Conservation (phyloP, 2,113 vertebrate species). For the Numenius arquata region DNA sequence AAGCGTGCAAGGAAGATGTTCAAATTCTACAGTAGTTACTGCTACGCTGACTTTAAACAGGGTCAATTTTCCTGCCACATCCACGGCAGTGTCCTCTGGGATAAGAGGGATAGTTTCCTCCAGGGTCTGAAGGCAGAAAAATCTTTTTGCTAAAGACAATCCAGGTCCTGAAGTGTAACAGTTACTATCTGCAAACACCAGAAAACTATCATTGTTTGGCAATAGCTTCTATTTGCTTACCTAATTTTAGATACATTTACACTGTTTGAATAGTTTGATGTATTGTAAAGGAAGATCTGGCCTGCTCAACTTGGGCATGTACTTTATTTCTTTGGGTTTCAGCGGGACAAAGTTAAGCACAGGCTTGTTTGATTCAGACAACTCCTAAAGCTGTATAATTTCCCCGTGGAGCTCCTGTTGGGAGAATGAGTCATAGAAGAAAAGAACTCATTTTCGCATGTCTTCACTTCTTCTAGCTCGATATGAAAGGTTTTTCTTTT, state of each 20-base stretch:
- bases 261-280: background rate
- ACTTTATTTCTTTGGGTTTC: background rate
- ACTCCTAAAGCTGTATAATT: background rate
- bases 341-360: background rate
- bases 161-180: background rate
- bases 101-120: background rate
- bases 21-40: rapidly evolving
- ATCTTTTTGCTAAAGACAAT: background rate
- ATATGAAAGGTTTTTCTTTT: background rate
- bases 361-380: background rate
- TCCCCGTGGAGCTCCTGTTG: background rate
- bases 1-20: background rate
- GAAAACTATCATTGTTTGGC: too few species aligned
- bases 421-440: background rate
- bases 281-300: background rate
- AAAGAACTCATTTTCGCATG: background rate
- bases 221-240: background rate
- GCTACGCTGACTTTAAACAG: background rate
- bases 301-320: background rate
- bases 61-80: background rate
- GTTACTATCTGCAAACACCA: background rate
- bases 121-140: background rate
- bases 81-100: background rate
- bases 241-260: background rate
- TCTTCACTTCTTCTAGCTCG: background rate